Conservation (phyloP, 2,797 vertebrate species). For the Morus bassanus region DNA sequence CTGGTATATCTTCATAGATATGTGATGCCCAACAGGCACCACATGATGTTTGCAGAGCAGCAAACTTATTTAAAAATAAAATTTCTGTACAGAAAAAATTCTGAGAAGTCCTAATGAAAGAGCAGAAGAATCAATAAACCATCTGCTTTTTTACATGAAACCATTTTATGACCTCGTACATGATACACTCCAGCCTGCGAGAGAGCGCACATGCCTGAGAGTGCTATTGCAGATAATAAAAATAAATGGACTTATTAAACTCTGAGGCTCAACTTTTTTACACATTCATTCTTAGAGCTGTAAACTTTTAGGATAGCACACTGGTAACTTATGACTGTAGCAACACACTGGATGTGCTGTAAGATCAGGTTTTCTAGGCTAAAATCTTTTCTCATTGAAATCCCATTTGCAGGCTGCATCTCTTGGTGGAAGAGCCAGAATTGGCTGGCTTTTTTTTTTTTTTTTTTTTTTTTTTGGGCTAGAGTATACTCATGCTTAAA, state of each 20-base stretch:
- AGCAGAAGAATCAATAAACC: constrained; percentile 2
- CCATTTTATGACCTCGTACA: neutral
- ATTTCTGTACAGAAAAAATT: neutral
- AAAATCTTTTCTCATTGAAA: neutral
- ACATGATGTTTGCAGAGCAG: neutral
- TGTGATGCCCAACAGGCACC: fast-evolving
- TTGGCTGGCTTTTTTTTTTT: no score
- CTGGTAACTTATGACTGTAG: neutral
- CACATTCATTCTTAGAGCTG: neutral
- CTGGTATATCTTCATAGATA: neutral
- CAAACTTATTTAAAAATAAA: neutral
- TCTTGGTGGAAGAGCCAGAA: neutral
- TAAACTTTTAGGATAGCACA: neutral
- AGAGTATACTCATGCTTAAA: neutral
- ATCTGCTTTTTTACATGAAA: neutral
- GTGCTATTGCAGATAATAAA: neutral
- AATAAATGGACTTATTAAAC: constrained; percentile 20
- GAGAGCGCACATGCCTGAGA: neutral
- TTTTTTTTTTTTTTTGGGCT: neutral
- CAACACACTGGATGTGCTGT: neutral
- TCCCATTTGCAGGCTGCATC: fast-evolving
- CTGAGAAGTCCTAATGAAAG: neutral
- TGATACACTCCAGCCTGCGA: neutral
- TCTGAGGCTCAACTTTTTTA: neutral
- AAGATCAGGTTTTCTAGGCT: neutral